Percentiles rank a stretch among this genome's conserved stretches.
These are phyloP conservation scores for Helicoverpa zea DNA, from an alignment of 1,140 invertebrate genomes.

Conservation along the genomic window DNA sequence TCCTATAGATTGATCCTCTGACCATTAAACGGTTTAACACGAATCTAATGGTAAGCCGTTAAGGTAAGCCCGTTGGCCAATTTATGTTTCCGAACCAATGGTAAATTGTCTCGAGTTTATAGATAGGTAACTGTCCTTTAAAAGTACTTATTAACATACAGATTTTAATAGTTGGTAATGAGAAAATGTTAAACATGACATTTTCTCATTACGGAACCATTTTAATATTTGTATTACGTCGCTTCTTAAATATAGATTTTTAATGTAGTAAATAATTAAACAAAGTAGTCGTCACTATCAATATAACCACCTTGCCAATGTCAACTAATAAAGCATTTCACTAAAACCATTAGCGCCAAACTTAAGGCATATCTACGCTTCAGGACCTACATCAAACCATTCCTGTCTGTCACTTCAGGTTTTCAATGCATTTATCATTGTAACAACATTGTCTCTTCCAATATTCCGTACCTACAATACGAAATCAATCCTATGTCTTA, in stretches of 20 bases:
- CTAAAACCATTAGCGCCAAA: not conserved
- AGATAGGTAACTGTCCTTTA: not conserved
- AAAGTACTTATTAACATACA: not conserved
- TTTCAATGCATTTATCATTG: slow-evolving; percentile 47
- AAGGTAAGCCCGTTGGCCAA: not conserved
- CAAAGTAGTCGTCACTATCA: not conserved
- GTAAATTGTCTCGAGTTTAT: not conserved
- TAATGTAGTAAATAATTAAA: too few relatives aligned
- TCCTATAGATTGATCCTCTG: slow-evolving; percentile 10
- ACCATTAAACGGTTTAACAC: slow-evolving; percentile 29
- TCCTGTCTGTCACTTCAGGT: slow-evolving; percentile 44
- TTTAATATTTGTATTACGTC: too few relatives aligned
- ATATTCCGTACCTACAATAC: not conserved
- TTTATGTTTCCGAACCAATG: not conserved
- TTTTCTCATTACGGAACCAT: too few relatives aligned
- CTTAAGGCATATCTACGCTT: not conserved
- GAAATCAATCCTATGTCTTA: not conserved
- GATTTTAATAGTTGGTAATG: too few relatives aligned
- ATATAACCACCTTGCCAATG: not conserved
- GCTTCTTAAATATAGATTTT: too few relatives aligned
- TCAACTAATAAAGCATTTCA: not conserved
- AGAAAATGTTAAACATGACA: too few relatives aligned
- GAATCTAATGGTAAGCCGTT: slow-evolving; percentile 10
- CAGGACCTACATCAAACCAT: slow-evolving; percentile 43
- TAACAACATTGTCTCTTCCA: slow-evolving; percentile 28